Evolutionary conservation across 2,888 invertebrate species (phyloP).

Genomic region (Sinelater perroti): DNA sequence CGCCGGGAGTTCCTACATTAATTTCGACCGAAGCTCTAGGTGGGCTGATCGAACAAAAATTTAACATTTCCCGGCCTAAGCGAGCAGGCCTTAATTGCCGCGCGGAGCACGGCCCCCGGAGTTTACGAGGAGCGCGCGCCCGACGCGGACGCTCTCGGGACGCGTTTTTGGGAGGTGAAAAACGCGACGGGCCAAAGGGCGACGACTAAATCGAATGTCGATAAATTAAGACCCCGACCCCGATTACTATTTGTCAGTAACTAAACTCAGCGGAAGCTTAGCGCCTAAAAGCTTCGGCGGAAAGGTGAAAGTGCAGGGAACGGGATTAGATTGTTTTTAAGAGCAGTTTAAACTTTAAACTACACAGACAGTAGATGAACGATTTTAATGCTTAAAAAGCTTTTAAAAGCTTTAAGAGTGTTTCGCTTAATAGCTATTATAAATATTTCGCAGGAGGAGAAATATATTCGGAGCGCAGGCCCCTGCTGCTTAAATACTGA

Average conservation of each 20-base stretch:
- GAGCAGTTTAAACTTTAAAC: constrained; percentile 45
- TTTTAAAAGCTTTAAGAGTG: constrained; percentile 44
- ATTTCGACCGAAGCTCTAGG: constrained; percentile 39
- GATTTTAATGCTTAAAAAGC: constrained; percentile 52
- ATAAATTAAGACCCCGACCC: constrained; percentile 37
- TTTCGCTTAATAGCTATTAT: constrained; percentile 38
- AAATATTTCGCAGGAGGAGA: constrained; percentile 36
- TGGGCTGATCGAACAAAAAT: constrained; percentile 31
- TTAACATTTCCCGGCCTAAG: constrained; percentile 19
- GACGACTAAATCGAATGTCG: constrained; percentile 37
- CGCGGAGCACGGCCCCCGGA: not conserved
- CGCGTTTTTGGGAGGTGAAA: constrained; percentile 24
- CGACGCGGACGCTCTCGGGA: constrained; percentile 6
- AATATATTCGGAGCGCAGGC: constrained; percentile 32
- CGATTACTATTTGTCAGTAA: constrained; percentile 53
- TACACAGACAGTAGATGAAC: constrained; percentile 45
- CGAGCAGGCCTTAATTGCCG: constrained; percentile 7
- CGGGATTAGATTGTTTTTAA: constrained; percentile 50
- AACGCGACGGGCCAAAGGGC: constrained; percentile 30
- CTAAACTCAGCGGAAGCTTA: constrained; percentile 51
- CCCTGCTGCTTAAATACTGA: constrained; percentile 37
- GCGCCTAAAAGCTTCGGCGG: constrained; percentile 51
- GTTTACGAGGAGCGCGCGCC: too few relatives aligned
- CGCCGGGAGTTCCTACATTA: constrained; percentile 42
- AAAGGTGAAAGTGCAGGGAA: constrained; percentile 51